Base-by-base conservation (phyloP, 2,113 vertebrate genomes). In the Brienomyrus longianalis region DNA sequence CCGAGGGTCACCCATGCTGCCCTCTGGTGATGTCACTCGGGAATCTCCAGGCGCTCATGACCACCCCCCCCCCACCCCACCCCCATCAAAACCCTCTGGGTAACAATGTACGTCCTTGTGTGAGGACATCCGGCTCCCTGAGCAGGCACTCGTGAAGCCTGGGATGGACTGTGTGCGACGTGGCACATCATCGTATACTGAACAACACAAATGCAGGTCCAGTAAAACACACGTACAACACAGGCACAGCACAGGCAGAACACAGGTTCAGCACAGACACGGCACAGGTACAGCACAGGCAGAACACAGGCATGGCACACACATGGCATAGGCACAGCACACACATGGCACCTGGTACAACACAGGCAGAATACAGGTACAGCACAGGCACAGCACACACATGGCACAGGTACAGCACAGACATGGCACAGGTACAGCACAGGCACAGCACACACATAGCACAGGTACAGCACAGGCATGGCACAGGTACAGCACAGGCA, bases 51-150 rank as follows among this genome's bases (percentile, higher is more conserved):
- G n/a, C 62, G 27, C n/a, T 13, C n/a, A 31, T n/a, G n/a, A n/a
- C n/a, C 13, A 27, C n/a, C 27, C 62, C 62, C 56, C 23, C 59
- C 0, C n/a, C 62, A 10, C 9, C 0, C n/a, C 62, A 10, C 9
- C 9, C 39, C 39, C 1, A 39, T 9, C 9, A 70, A 66, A 31
- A 31, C 31, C 31, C 85, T 31, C 51, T 7, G 77, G n/a, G 51
- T 91, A 90, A 93, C 91, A 93, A 92, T 91, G 90, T 86, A 90
- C 56, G 91, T 92, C 91, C 91, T 93, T 93, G 91, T 92, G 88
- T 59, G 83, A 77, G 59, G 88, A 91, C 86, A 90, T 91, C 90
- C 90, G 43, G 88, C 84, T 54, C 90, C 47, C 45, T 39, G 47
- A 47, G 85, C 23, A 15, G 51, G 50, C 74, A 70, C 62, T 54